Base-by-base conservation (phyloP, 2,113 vertebrate species). In the Tupaia tana region DNA sequence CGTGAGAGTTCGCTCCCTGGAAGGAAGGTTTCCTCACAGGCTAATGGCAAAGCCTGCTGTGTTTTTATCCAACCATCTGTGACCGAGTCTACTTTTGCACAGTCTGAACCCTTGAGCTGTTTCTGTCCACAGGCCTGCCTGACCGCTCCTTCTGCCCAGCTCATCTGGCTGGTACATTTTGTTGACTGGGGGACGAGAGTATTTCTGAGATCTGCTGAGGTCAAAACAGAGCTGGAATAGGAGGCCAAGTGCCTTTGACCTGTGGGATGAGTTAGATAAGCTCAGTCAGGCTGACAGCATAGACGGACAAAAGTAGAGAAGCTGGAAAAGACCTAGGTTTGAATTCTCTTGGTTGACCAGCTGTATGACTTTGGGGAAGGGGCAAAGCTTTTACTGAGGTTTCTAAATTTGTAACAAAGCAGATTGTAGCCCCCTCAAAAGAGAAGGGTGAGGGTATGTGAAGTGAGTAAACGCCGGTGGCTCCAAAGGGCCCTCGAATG, bases 141-240 rank as follows among this genome's bases (percentile, higher is more conserved):
- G 86, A 83, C 18, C 14, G 8, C 82, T 92, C 71, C 80, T 29
- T 29, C 63, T 67, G 31, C 27, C 1, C 67, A 25, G 34, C 24
- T 4, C 22, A 27, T 27, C 74, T 66, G 27, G 61, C 19, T 52
- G 19, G 54, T n/a, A 14, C 73, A 67, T 25, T 89, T 85, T 74
- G 56, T 70, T 67, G 86, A 84, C 64, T 54, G 52, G 71, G 22
- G 31, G 31, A 77, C 27, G 77, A 59, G 92, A 88, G 56, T 78
- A 59, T 59, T 93, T 94, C 69, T 66, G 66, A 75, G 89, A 63
- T 93, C 75, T 34, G 9, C 58, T 80, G 54, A 87, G 69, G 52
- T 70, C 83, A 69, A 63, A 63, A 59, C 1, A 43, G 52, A 91
- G 56, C 31, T 90, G 67, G 22, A 34, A 22, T 71, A 80, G 12